Evolutionary conservation across 1,140 invertebrate genomes (phyloP).

Genomic region (Laupala kohalensis): DNA sequence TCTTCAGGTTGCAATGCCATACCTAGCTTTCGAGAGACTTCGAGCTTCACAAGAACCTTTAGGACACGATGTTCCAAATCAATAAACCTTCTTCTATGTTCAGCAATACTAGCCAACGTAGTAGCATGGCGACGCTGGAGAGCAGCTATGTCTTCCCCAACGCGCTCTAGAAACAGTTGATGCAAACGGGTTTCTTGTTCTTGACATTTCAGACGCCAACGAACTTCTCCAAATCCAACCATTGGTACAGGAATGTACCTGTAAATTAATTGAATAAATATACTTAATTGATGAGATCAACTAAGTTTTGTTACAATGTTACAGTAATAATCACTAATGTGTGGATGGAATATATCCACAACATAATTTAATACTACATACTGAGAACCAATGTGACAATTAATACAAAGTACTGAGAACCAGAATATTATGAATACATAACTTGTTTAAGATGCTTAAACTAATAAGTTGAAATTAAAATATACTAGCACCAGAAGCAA

Average conservation of each 20-base stretch:
- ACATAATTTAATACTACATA: no score
- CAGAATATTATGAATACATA: no score
- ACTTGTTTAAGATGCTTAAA: no score
- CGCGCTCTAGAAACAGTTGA: constrained; percentile 55
- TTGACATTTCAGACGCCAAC: constrained; percentile 68
- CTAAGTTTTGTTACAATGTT: no score
- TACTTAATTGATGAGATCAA: no score
- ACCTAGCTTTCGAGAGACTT: constrained; percentile 73
- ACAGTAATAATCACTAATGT: no score
- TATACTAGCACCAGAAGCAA: no score
- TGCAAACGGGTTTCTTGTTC: constrained; percentile 70
- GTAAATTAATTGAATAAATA: no score
- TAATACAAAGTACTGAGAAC: no score
- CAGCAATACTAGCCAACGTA: constrained; percentile 54
- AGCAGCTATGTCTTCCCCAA: constrained; percentile 59
- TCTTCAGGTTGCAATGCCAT: constrained; percentile 76
- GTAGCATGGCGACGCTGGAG: constrained; percentile 57
- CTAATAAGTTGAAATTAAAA: no score
- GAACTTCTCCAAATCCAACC: constrained; percentile 76
- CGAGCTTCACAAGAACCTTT: constrained; percentile 72
- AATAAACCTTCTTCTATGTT: constrained; percentile 58
- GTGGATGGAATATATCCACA: no score
- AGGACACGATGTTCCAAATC: constrained; percentile 65
- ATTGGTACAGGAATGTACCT: constrained; percentile 81
- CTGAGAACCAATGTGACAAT: no score